Evolutionary conservation across 1,140 invertebrate species (phyloP), one percentile per base, ranked within the genome.

Genomic region (Aphaenogaster floridana): DNA sequence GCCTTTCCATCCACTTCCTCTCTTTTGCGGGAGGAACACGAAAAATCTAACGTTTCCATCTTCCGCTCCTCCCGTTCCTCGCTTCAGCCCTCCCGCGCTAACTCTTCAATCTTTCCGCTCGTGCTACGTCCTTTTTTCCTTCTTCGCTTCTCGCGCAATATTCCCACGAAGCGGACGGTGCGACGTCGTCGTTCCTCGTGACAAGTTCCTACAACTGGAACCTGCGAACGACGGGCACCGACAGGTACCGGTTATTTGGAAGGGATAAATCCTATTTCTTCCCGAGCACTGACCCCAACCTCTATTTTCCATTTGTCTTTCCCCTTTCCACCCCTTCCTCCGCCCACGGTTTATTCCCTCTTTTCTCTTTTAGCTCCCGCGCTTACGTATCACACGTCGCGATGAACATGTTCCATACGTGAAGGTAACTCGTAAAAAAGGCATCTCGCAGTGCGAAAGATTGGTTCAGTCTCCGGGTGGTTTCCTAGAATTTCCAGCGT

Each of bases 231-330:
- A 86, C 86, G 86, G 66, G 39, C 66, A 83, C 64, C 66, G 86
- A 86, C 78, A 83, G 86, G 86, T 83, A 86, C 61, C 84, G 76
- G 63, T 86, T 86, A 86, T 86, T 86, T 45, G 50, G 78, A 83
- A 83, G 54, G 86, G 78, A 86, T 86, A 86, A 86, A 86, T 86
- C 66, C 86, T 63, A 86, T 86, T 86, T 86, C 86, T 83, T 52
- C 34, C n/a, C 69, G 83, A n/a, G 45, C 52, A 45, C 86, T 86
- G 86, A 86, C 66, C 78, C 63, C 83, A n/a, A 34, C 45, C 76
- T 68, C 52, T 61, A 52, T 45, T 80, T 69, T 71, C 78, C 78
- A 71, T 71, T 86, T 71, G 45, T 80, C 28, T 63, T 34, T 63
- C 45, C 48, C 50, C 59, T 15, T 64, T 11, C 61, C 21, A 36